Conservation (phyloP, 2,113 vertebrate genomes). For the Aegypius monachus region DNA sequence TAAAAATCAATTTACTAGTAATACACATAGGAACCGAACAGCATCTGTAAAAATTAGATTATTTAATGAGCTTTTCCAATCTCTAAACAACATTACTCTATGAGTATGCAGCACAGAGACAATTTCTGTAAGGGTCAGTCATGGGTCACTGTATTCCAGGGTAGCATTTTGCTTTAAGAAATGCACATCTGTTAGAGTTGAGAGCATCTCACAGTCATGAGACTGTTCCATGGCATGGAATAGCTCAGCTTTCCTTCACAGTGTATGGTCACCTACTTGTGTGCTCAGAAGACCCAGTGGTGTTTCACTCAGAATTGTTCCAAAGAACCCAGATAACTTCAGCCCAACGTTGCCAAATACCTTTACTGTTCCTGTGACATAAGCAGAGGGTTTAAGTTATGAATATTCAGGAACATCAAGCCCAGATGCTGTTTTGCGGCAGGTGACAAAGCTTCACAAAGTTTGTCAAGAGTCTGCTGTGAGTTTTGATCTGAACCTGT, state of each 20-base stretch:
- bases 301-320: background rate
- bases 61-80: background rate
- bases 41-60: background rate
- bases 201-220: background rate
- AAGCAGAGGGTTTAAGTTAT: background rate
- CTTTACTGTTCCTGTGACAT: rapidly evolving
- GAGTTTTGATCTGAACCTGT: background rate
- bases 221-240: background rate
- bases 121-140: background rate
- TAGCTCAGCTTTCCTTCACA: background rate
- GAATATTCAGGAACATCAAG: background rate
- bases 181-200: background rate
- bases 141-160: background rate
- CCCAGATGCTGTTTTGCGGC: background rate
- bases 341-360: background rate
- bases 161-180: background rate
- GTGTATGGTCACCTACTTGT: background rate
- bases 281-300: background rate
- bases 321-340: background rate
- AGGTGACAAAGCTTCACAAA: background rate
- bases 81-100: background rate
- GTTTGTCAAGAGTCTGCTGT: background rate
- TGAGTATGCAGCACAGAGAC: background rate
- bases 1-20: background rate
- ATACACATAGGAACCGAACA: background rate